phyloP scores from a whole-genome alignment of 1,140 invertebrate genomes.

The Ceratoteleas bidentatus region DNA sequence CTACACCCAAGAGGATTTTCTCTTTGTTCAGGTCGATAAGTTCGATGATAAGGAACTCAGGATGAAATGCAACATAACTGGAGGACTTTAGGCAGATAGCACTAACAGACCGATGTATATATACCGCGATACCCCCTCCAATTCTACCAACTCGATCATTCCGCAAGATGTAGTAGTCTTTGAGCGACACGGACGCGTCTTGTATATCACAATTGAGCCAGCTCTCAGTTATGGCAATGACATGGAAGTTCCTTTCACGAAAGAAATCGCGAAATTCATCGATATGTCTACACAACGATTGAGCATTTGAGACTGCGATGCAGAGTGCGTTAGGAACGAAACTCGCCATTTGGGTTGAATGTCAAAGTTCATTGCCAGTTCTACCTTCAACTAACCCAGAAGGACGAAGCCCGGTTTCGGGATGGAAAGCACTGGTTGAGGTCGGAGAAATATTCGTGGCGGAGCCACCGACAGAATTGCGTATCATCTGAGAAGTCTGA shows the following conservation, averaged over 20 bases:
- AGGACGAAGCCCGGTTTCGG: no score
- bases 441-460: no score
- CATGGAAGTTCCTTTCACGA: neutral
- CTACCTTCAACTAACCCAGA: no score
- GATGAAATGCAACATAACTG: neutral
- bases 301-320: no score
- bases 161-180: neutral
- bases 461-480: no score
- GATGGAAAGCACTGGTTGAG: no score
- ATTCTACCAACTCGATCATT: neutral
- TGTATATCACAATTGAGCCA: neutral
- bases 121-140: neutral
- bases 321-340: no score
- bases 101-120: neutral
- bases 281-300: neutral
- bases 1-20: neutral
- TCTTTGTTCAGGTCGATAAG: neutral
- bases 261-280: neutral
- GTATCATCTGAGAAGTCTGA: no score
- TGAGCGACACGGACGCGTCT: neutral
- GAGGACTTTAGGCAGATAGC: neutral
- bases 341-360: no score
- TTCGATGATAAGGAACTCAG: neutral
- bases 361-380: no score
- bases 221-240: neutral